Conservation (phyloP, 2,113 vertebrate species). For the Urocynchramus pylzowi region DNA sequence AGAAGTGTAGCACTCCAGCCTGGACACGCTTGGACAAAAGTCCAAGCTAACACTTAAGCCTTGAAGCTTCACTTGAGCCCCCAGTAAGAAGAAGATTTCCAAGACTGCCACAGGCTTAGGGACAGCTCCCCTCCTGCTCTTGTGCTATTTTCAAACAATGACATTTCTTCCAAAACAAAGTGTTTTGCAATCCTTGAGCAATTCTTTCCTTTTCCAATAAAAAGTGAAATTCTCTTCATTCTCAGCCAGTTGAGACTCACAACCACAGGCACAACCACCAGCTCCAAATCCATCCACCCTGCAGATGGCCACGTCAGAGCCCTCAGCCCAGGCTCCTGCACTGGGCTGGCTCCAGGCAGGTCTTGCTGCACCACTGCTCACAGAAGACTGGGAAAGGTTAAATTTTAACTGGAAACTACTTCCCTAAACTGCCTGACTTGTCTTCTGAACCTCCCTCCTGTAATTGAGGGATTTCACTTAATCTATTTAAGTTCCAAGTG, state of each 20-base stretch:
- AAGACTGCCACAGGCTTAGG: not conserved
- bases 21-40: not conserved
- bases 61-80: not conserved
- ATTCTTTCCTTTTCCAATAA: conserved; percentile 20
- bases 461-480: not conserved
- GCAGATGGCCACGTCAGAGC: not conserved
- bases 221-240: conserved; percentile 34
- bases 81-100: not conserved
- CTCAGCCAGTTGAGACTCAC: not conserved
- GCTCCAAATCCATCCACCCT: not conserved
- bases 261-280: conserved; percentile 15
- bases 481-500: not conserved
- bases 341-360: not conserved
- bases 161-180: conserved; percentile 40
- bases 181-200: conserved; percentile 25
- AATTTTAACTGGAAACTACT: not conserved
- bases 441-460: not conserved
- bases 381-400: not conserved
- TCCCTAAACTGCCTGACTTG: not conserved
- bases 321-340: not conserved
- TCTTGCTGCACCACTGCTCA: not conserved
- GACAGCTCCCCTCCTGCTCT: not conserved
- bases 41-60: not conserved
- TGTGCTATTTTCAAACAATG: not conserved
- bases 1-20: not conserved